Evolutionary conservation across 2,888 invertebrate species (phyloP), one percentile per base, ranked within the genome.

Genomic region (Mimachlamys varia): DNA sequence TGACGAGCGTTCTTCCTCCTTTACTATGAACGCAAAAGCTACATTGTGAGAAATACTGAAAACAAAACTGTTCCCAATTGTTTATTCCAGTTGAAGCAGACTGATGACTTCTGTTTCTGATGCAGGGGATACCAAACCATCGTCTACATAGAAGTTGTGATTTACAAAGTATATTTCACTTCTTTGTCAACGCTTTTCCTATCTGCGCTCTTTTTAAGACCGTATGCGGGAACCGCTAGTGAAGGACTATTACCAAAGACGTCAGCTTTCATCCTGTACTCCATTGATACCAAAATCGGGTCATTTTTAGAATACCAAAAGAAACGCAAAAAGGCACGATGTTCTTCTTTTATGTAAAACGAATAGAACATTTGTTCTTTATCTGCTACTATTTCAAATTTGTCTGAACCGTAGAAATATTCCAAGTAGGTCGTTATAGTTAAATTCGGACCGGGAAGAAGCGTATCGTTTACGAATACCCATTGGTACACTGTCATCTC

Each of bases 101-200:
- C 87, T 89, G 89, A 38, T 88, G 12, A 91, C 87, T 7, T 58
- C 88, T 17, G 90, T 62, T 37, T 44, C 58, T 19, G 50, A 12
- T 19, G 88, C 53, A 49, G 22, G 37, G 1, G 93, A 92, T 19
- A 89, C 44, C 17, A 93, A 88, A 10, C 89, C 93, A 90, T 93
- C 92, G 49, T 93, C 93, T 3, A 93, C 91, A 44, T 93, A 93
- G 89, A 92, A 93, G 88, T 91, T 91, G 3, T 90, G 53, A 17
- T 55, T 62, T 12, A 93, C 92, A 33, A 92, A 92, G 87, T n/a
- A n/a, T 91, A 22, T 37, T 37, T 19, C 4, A 91, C 89, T 37
- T 90, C 92, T 33, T 88, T 12, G 15, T 50, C 50, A 12, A 15
- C 76, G 1, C n/a, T n/a, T n/a, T n/a, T n/a, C n/a, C n/a, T n/a